Evolutionary conservation across 2,888 invertebrate genomes (phyloP), one percentile per base, ranked within the genome.

Genomic region (Lasius platythorax): DNA sequence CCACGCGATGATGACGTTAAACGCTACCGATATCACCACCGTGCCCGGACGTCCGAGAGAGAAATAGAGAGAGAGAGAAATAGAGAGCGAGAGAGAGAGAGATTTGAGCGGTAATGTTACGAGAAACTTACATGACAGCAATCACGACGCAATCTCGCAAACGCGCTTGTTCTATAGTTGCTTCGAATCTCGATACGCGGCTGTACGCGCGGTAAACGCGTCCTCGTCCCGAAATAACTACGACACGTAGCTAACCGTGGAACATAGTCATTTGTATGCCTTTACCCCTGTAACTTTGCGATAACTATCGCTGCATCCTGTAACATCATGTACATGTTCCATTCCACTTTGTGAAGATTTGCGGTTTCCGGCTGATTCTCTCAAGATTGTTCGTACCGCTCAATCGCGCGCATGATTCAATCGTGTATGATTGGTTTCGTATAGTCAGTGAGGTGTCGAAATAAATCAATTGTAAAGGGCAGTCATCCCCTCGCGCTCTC

Each of bases 1-100:
- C 43, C 23, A 58, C 56, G 28, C 83, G 85, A 87, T 87, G 84
- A 87, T 91, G 86, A 89, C 87, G 82, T 87, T 87, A 87, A 90
- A 85, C 53, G 76, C 67, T 33, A 66, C 66, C 84, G 66, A 64
- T 74, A 66, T 67, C 83, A 30, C 18, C 66, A 40, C 53, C 56
- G 66, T 72, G 63, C 43, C 82, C 87, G 83, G 75, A 76, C 61
- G 72, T 86, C 67, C 86, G 66, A 53, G 50, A 46, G 15, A 50
- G 50, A 50, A 1, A 46, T 3, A 46, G 46, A 46, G 15, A 46
- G 46, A 46, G 15, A 46, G 43, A 46, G 46, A 50, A 23, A 23
- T 23, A 23, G 15, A 46, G 15, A 46, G 15, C 5, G 15, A 46
- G 50, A 50, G 50, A 18, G 50, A 50, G 18, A 18, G 50, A 18